These are phyloP conservation scores for Platyscapa corneri DNA, from an alignment of 1,140 invertebrate species.

Conservation along the genomic window DNA sequence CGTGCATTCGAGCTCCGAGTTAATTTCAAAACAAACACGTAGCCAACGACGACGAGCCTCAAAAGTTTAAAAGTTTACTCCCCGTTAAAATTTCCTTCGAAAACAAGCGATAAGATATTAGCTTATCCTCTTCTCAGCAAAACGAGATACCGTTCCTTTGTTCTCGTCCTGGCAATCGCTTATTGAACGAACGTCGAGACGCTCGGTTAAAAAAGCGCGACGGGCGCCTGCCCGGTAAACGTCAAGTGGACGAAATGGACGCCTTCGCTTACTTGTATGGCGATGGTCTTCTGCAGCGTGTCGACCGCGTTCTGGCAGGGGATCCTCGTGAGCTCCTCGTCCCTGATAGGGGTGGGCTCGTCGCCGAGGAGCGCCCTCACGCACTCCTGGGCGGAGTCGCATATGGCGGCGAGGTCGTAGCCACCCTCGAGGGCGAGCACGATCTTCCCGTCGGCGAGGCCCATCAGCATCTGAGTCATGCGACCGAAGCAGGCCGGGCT, in stretches of 20 bases:
- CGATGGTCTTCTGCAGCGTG: constrained; percentile 90
- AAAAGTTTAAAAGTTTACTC: neutral
- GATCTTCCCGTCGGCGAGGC: constrained; percentile 90
- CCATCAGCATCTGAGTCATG: constrained; percentile 96
- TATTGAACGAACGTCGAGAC: too few relatives aligned
- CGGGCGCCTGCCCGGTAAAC: too few relatives aligned
- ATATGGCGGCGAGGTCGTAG: constrained; percentile 96
- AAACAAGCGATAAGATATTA: neutral
- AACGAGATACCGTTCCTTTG: too few relatives aligned
- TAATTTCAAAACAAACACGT: neutral
- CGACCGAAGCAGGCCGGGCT: constrained; percentile 96
- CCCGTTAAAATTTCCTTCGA: neutral
- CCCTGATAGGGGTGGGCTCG: constrained; percentile 82
- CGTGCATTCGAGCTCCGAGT: neutral
- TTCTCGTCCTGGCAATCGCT: too few relatives aligned
- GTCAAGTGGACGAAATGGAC: too few relatives aligned
- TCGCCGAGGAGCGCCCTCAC: constrained; percentile 93
- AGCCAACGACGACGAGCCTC: neutral
- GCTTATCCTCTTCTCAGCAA: neutral
- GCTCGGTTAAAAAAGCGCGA: too few relatives aligned
- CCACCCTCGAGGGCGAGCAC: constrained; percentile 94
- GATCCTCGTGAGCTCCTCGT: constrained; percentile 84
- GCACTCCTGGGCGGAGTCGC: constrained; percentile 98
- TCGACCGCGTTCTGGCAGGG: constrained; percentile 91
- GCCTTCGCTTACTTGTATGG: constrained; percentile 82